phyloP scores from a whole-genome alignment of 2,888 invertebrate species.

The Philhelius pedissequus region DNA sequence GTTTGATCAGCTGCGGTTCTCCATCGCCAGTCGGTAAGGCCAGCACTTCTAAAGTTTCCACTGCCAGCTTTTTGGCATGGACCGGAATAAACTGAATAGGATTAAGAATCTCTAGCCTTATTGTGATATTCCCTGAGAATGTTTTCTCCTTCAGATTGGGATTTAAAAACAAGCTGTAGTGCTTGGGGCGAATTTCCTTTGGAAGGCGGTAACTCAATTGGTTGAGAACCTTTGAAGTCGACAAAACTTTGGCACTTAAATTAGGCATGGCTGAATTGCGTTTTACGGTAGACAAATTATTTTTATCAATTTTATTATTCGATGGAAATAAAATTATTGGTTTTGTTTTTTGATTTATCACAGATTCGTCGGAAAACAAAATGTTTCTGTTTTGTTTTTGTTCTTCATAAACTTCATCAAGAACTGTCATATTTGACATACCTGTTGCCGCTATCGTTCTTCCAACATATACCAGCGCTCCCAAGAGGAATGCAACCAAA shows the following conservation, averaged over 20 bases:
- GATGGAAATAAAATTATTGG: constrained; percentile 70
- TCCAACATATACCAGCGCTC: constrained; percentile 77
- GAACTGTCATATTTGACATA: constrained; percentile 47
- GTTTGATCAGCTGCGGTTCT: constrained; percentile 69
- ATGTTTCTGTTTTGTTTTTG: constrained; percentile 3
- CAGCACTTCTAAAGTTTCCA: constrained; percentile 79
- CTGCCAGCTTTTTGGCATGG: constrained; percentile 79
- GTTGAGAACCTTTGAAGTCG: constrained; percentile 75
- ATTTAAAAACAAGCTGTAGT: constrained; percentile 83
- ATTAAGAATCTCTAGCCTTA: constrained; percentile 79
- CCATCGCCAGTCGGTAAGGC: constrained; percentile 72
- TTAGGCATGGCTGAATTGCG: constrained; percentile 29
- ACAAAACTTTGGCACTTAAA: constrained; percentile 71
- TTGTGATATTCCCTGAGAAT: constrained; percentile 82
- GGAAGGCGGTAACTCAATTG: constrained; percentile 81
- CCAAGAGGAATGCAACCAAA: constrained; percentile 75
- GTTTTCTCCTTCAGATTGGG: constrained; percentile 83
- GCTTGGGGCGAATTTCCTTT: constrained; percentile 81
- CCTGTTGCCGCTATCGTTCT: constrained; percentile 68
- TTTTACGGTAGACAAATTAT: constrained; percentile 15
- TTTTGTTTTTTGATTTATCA: constrained; percentile 66
- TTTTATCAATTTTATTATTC: constrained; percentile 38
- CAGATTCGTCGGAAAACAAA: constrained; percentile 50
- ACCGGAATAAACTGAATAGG: constrained; percentile 79
- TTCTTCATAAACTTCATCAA: background rate